These are phyloP conservation scores for Pemphredon lugubris DNA, from an alignment of 2,888 invertebrate genomes.

Conservation along the genomic window DNA sequence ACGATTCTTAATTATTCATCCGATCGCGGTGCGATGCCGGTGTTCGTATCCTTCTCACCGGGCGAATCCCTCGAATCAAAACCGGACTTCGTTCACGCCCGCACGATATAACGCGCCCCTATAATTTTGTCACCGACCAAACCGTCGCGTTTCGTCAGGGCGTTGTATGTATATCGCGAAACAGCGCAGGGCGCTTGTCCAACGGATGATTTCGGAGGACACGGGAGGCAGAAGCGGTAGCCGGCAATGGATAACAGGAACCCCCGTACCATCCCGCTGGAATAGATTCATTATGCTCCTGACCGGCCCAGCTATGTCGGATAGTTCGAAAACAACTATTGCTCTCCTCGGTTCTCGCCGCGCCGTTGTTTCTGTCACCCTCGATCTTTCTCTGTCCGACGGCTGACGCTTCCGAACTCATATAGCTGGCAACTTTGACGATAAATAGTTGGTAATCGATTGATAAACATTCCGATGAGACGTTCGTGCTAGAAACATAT, in stretches of 20 bases:
- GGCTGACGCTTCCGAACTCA: slow-evolving; percentile 19
- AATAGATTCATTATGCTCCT: slow-evolving; percentile 75
- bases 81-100: neutral
- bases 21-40: too few relatives aligned
- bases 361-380: too few relatives aligned
- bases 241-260: slow-evolving; percentile 35
- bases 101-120: neutral
- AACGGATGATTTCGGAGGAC: slow-evolving; percentile 49
- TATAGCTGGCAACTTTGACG: slow-evolving; percentile 20
- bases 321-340: slow-evolving; percentile 72
- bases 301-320: slow-evolving; percentile 67
- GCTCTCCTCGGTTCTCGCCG: slow-evolving; percentile 21
- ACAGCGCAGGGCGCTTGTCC: slow-evolving; percentile 38
- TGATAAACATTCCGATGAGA: slow-evolving; percentile 9
- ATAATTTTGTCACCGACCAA: slow-evolving; percentile 20
- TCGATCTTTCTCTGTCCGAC: neutral
- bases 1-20: too few relatives aligned
- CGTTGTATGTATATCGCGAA: slow-evolving; percentile 38
- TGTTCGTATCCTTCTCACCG: too few relatives aligned
- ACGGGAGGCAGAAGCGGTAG: slow-evolving; percentile 31
- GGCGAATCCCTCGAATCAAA: too few relatives aligned
- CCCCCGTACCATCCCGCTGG: slow-evolving; percentile 57
- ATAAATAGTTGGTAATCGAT: slow-evolving; percentile 37
- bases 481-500: slow-evolving; percentile 15
- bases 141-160: slow-evolving; percentile 42